Evolutionary conservation across 2,888 invertebrate species (phyloP).

Genomic region (Ypsolopha sequella): DNA sequence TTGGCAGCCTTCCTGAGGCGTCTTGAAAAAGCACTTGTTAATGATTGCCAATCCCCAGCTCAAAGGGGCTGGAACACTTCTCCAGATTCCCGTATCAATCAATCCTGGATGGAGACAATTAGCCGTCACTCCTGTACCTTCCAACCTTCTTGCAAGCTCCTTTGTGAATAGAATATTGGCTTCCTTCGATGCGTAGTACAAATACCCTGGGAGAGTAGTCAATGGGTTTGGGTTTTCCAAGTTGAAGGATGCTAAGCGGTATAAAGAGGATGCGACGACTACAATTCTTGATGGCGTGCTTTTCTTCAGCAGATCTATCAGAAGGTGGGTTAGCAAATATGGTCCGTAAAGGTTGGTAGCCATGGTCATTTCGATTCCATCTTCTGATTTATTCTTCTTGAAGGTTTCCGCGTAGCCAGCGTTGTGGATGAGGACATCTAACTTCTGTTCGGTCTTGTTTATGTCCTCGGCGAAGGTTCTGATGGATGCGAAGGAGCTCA

Average conservation of each 20-base stretch:
- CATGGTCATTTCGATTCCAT: conserved; percentile 91
- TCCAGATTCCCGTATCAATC: conserved; percentile 88
- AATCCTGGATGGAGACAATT: conserved; percentile 92
- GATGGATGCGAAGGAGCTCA: conserved; percentile 83
- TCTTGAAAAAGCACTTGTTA: conserved; percentile 81
- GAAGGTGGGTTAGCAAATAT: conserved; percentile 90
- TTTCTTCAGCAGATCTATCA: conserved; percentile 83
- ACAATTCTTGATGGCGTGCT: conserved; percentile 83
- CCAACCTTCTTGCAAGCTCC: conserved; percentile 81
- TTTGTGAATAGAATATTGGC: conserved; percentile 86
- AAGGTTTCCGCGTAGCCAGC: conserved; percentile 87
- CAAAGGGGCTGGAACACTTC: conserved; percentile 80
- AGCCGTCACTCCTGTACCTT: conserved; percentile 83
- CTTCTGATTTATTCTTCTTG: conserved; percentile 77
- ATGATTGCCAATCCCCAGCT: conserved; percentile 77
- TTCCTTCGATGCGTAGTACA: conserved; percentile 88
- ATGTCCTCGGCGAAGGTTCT: conserved; percentile 88
- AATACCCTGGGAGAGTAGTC: conserved; percentile 73
- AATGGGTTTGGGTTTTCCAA: conserved; percentile 83
- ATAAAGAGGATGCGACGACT: conserved; percentile 85
- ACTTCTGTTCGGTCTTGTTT: conserved; percentile 75
- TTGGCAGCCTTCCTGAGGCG: conserved; percentile 82
- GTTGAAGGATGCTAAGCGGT: conserved; percentile 79
- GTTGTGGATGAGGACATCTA: conserved; percentile 91
- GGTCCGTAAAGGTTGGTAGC: conserved; percentile 96